phyloP scores from a whole-genome alignment of 2,113 vertebrate genomes.

The Dissostichus mawsoni region DNA sequence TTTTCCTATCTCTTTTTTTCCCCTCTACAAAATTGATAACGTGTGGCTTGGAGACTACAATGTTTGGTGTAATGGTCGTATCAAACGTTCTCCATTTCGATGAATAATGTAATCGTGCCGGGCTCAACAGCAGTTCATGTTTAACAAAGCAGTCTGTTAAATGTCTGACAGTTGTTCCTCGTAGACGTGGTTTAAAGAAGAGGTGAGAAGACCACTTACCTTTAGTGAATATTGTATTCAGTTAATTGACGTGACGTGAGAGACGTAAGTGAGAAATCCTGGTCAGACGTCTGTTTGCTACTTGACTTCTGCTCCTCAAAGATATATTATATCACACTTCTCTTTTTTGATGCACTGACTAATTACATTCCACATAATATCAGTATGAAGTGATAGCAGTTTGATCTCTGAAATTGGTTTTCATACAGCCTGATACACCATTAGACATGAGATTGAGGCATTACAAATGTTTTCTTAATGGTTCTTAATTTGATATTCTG shows the following conservation, averaged over 20 bases:
- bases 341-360: constrained; percentile 50
- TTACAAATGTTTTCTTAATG: constrained; percentile 38
- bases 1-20: constrained; percentile 57
- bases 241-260: not conserved
- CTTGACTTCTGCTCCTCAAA: constrained; percentile 19
- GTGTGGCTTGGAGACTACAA: constrained; percentile 56
- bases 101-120: constrained; percentile 40
- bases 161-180: constrained; percentile 4
- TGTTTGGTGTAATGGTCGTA: constrained; percentile 23
- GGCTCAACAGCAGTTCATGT: constrained; percentile 16
- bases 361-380: constrained; percentile 45
- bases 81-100: constrained; percentile 15
- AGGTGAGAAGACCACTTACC: not conserved
- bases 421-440: constrained; percentile 2
- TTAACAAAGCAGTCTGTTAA: constrained; percentile 29
- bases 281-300: not conserved
- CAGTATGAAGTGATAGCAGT: constrained; percentile 41
- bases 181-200: constrained; percentile 8
- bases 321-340: not conserved
- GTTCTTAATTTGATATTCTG: too few species aligned
- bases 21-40: constrained; percentile 71
- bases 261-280: not conserved
- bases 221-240: not conserved
- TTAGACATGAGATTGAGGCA: constrained; percentile 9
- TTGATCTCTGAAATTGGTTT: constrained; percentile 40